Evolutionary conservation across 2,797 vertebrate genomes (phyloP).

Genomic region (Balearica regulorum): DNA sequence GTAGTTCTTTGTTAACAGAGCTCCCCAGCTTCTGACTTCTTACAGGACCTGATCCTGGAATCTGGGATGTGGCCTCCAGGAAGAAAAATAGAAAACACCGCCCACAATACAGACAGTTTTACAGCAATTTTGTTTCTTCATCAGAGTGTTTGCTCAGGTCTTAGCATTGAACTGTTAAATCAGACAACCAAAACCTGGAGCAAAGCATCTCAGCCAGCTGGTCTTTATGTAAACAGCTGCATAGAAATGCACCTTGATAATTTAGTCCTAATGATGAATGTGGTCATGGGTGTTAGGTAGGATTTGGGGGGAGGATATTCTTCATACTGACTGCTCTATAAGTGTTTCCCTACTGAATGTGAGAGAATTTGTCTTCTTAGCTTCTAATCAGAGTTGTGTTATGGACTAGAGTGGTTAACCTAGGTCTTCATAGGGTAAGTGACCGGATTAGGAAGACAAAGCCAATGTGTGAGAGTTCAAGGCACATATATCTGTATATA

Average conservation of each 20-base stretch:
- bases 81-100: background rate
- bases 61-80: background rate
- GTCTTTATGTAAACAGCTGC: background rate
- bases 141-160: background rate
- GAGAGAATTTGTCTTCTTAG: background rate
- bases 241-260: background rate
- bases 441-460: background rate
- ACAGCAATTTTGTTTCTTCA: background rate
- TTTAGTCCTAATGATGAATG: background rate
- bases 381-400: background rate
- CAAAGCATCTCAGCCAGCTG: background rate
- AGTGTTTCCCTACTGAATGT: background rate
- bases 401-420: background rate
- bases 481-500: background rate
- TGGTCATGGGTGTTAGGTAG: background rate
- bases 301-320: background rate
- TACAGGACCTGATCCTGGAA: background rate
- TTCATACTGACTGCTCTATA: background rate
- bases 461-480: background rate
- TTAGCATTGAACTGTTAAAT: background rate
- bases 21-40: background rate
- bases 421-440: background rate
- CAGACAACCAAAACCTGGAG: background rate
- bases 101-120: background rate
- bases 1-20: background rate